These are phyloP conservation scores for Nansenia antarctica DNA, from an alignment of 2,113 vertebrate genomes.

Conservation along the genomic window DNA sequence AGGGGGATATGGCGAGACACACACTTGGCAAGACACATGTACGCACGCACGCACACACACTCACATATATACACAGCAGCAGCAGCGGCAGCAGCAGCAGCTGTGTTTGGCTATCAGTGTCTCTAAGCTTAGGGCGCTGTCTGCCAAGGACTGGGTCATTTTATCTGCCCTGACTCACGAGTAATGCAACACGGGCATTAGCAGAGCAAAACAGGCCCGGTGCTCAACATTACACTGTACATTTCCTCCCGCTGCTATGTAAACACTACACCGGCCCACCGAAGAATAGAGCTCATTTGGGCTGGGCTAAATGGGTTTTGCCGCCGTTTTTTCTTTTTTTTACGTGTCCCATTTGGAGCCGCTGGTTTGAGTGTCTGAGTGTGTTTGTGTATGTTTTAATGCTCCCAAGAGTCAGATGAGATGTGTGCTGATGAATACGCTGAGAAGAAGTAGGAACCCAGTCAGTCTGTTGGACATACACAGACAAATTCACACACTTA, in stretches of 20 bases:
- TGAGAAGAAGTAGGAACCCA: too few species aligned
- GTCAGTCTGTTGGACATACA: too few species aligned
- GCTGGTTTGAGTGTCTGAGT: too few species aligned
- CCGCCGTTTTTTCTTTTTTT: too few species aligned
- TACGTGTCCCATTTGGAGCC: too few species aligned
- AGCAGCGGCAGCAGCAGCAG: constrained; percentile 64
- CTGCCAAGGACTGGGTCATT: constrained; percentile 72
- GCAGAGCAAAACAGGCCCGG: constrained; percentile 29
- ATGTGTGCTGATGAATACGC: too few species aligned
- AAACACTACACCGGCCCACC: constrained; percentile 21
- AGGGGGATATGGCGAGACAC: constrained; percentile 9
- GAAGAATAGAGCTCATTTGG: not conserved
- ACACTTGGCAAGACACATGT: too few species aligned
- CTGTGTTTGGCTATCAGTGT: constrained; percentile 81
- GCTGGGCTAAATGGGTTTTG: constrained; percentile 6
- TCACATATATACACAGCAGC: too few species aligned
- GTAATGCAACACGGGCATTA: constrained; percentile 51
- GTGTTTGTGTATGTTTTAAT: too few species aligned
- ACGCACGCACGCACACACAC: too few species aligned
- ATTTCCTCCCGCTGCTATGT: constrained; percentile 32
- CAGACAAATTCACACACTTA: too few species aligned
- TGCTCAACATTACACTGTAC: constrained; percentile 23
- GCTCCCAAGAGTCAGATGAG: too few species aligned
- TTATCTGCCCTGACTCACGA: constrained; percentile 54
- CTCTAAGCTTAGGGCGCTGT: constrained; percentile 65